Base-by-base conservation (phyloP, 1,140 invertebrate genomes). In the Bombus sibiricus region DNA sequence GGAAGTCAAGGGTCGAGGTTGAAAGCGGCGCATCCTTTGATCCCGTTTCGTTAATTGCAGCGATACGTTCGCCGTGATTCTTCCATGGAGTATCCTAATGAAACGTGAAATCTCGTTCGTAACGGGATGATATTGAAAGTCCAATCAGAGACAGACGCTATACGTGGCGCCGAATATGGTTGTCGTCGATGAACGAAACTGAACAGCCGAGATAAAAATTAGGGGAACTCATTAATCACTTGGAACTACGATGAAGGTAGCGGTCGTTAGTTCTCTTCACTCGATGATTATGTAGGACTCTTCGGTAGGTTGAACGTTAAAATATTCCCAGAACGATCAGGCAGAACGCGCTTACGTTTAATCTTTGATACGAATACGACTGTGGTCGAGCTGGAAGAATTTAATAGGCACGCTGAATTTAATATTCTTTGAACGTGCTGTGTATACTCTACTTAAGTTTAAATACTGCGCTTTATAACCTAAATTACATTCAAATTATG, bases 121-220 rank as follows among this genome's bases (percentile, higher is more conserved):
- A 62, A 59, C 79, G 79, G 41, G n/a, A 41, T 34, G 79, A 64
- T 64, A 79, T 64, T 47, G 59, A 81, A 72, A 81, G 47, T 39
- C 13, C 66, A 32, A 81, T 41, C 43, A 57, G 43, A 71, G 6
- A 39, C 12, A 18, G 43, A 28, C n/a, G 22, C 32, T 34, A 25
- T 34, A 3, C 15, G 75, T 5, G 15, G 1, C 28, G 43, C 34
- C 47, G 47, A 53, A 53, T 53, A 53, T 53, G 47, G 47, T 53
- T 53, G 47, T 53, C 18, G 47, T 53, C 47, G 47, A 53, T 22
- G 47, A 53, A 53, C 47, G 18, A 53, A 53, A 53, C 47, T 64
- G 28, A n/a, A 32, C 37, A 25, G 32, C 1, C 22, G 8, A 71
- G 13, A 25, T 53, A 75, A 75, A 75, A 76, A 59, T 76, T 76